These are phyloP conservation scores for Trachythela sp. DNA, from an alignment of 64 coral and sea anemone genomes.

Conservation along the genomic window DNA sequence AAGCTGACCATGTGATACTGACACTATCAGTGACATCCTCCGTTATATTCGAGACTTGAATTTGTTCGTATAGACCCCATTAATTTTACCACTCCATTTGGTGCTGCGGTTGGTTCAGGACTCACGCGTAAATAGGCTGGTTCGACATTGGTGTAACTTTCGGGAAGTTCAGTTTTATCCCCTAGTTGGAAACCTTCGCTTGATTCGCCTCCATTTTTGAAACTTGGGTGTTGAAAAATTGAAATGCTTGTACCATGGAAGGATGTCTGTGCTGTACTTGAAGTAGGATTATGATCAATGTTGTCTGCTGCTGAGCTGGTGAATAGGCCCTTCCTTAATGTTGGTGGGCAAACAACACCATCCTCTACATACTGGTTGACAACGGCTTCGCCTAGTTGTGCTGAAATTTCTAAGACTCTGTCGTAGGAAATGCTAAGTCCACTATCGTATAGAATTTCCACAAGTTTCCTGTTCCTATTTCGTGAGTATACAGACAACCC, in stretches of 20 bases:
- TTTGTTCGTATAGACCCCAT: too few species aligned
- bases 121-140: background rate
- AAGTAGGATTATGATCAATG: constrained; percentile 36
- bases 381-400: background rate
- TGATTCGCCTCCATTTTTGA: constrained; percentile 4
- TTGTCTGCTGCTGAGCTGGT: background rate
- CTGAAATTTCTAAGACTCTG: background rate
- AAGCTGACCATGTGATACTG: constrained; percentile 9
- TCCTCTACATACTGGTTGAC: background rate
- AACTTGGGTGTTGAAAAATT: constrained; percentile 41
- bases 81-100: background rate
- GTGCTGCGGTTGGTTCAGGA: background rate
- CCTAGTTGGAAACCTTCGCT: background rate
- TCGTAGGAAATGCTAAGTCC: constrained; percentile 24
- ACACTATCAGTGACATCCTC: background rate
- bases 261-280: constrained; percentile 19
- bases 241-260: constrained; percentile 51
- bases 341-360: background rate
- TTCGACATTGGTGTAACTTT: constrained; percentile 11
- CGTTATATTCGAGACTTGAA: too few species aligned
- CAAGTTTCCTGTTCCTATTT: constrained; percentile 8
- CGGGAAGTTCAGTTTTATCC: background rate
- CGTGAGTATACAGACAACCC: constrained; percentile 28
- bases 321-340: background rate
- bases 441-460: constrained; percentile 25